A percentile compares a stretch with the other conserved stretches of the same genome.
These are phyloP conservation scores for Epinephelus moara DNA, from an alignment of 2,113 vertebrate species.

Conservation along the genomic window DNA sequence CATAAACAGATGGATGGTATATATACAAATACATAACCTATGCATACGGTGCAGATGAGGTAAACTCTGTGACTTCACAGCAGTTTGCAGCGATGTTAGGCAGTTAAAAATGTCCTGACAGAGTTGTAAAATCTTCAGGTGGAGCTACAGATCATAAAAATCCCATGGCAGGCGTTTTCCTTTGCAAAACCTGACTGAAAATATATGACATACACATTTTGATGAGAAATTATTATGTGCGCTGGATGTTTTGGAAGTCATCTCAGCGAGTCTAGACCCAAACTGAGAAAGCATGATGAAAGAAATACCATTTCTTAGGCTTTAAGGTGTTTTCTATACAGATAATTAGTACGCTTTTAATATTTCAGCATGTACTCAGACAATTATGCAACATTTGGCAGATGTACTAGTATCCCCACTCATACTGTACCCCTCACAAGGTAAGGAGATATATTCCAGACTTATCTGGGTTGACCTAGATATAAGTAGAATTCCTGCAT, in stretches of 20 bases:
- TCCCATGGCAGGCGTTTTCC: slow-evolving; percentile 5
- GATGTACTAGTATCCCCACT: not conserved
- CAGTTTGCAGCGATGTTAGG: slow-evolving; percentile 1
- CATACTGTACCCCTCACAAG: not conserved
- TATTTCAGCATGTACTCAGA: slow-evolving; percentile 11
- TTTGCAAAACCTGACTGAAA: slow-evolving; percentile 8
- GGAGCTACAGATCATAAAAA: slow-evolving; percentile 22
- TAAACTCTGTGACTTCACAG: not conserved
- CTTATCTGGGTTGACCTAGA: slow-evolving; percentile 37
- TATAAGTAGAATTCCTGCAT: slow-evolving; percentile 35
- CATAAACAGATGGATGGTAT: too few species aligned
- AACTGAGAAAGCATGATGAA: not conserved
- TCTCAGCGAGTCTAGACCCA: not conserved
- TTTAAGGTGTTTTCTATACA: not conserved
- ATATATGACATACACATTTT: slow-evolving; percentile 2
- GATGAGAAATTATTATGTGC: not conserved
- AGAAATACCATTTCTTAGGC: not conserved
- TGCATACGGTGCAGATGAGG: not conserved
- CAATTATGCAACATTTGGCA: slow-evolving; percentile 1
- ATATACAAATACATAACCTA: not conserved
- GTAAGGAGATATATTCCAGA: slow-evolving; percentile 23
- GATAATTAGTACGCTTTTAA: not conserved
- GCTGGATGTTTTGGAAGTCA: not conserved
- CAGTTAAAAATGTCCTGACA: slow-evolving; percentile 7
- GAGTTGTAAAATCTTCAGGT: not conserved